Evolutionary conservation across 2,888 invertebrate genomes (phyloP).

Genomic region (Calameuta pallipes): DNA sequence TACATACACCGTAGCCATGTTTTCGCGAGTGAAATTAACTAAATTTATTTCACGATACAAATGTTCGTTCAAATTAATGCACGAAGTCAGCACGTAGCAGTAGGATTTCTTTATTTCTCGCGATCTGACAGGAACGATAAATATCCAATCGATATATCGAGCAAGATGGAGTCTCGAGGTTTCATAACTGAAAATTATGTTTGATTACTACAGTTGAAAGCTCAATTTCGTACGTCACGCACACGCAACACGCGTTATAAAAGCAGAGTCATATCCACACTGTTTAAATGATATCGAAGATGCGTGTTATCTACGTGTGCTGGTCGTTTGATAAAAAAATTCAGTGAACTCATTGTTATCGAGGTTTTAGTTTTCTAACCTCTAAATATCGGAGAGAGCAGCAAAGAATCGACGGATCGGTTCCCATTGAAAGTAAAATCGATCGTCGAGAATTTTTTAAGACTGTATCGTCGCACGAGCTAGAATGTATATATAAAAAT

Average conservation of each 20-base stretch:
- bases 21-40: neutral
- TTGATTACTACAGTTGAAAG: neutral
- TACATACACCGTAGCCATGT: neutral
- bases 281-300: too few species aligned
- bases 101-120: neutral
- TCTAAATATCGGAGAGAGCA: neutral
- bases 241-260: neutral
- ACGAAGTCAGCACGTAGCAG: neutral
- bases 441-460: neutral
- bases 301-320: too few species aligned
- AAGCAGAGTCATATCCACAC: neutral
- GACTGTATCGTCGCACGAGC: neutral
- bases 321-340: neutral
- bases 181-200: neutral
- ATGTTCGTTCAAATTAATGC: neutral
- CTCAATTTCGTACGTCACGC: neutral
- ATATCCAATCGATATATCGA: neutral
- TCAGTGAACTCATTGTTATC: neutral
- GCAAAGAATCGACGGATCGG: neutral
- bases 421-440: neutral
- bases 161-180: neutral
- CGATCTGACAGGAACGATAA: neutral
- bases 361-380: neutral
- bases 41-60: neutral
- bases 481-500: neutral